These are phyloP conservation scores for Smithornis capensis DNA, from an alignment of 2,113 vertebrate genomes.

Conservation along the genomic window DNA sequence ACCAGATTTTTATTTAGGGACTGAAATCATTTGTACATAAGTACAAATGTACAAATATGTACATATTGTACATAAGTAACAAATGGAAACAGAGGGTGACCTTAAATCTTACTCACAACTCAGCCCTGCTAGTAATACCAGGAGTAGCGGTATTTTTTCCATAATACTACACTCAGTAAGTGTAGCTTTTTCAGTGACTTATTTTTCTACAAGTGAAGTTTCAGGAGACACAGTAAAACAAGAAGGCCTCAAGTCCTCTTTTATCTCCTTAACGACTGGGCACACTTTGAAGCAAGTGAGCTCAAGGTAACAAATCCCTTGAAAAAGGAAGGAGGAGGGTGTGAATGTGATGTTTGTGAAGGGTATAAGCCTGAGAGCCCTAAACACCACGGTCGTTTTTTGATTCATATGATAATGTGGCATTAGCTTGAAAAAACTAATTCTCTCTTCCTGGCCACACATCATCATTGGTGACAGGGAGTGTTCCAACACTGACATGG, in stretches of 20 bases:
- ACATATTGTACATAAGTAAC: background rate
- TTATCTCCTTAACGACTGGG: background rate
- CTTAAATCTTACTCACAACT: background rate
- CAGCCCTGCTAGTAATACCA: background rate
- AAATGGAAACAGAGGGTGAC: background rate
- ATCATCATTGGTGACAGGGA: background rate
- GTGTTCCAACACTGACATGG: background rate
- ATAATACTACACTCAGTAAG: background rate
- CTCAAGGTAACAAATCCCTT: background rate
- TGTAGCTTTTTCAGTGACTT: background rate
- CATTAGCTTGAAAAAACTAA: background rate
- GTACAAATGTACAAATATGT: too few species aligned
- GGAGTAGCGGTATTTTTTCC: background rate
- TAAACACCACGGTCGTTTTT: background rate
- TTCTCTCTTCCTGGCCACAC: background rate
- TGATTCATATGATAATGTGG: background rate
- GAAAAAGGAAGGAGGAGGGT: background rate
- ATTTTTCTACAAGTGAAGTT: background rate
- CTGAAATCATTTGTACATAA: background rate
- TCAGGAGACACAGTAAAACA: background rate
- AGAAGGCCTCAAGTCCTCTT: background rate
- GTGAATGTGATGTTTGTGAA: background rate
- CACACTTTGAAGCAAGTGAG: background rate
- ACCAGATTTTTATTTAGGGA: background rate
- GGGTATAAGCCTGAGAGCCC: background rate